Evolutionary conservation across 2,113 vertebrate genomes (phyloP), one percentile per base, ranked within the genome.

Genomic region (Entomyzon cyanotis): DNA sequence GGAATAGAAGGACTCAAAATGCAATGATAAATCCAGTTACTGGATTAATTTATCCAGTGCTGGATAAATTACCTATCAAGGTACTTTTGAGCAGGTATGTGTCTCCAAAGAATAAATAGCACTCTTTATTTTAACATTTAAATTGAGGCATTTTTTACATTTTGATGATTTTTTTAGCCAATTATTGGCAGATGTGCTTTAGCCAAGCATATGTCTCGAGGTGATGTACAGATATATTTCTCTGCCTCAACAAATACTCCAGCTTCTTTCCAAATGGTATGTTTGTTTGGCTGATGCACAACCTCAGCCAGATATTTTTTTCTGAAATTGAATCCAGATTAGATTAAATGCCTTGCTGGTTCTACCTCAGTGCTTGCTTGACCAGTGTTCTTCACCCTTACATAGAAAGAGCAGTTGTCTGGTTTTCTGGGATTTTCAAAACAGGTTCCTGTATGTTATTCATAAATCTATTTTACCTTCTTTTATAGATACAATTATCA

Each of bases 241-340:
- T 79, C 68, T 88, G 83, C 73, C 53, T 69, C 63, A 85, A 60
- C 63, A 93, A 88, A 71, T 90, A 87, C 94, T 94, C 84, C 80
- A 87, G 70, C 94, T 95, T 89, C 88, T 75, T 97, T 96, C 90
- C 86, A 95, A 91, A 76, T 94, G 67, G 77, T 79, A 49, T 93
- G 60, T 96, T 97, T 94, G 87, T 95, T 97, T 96, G 89, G 96
- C 91, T 96, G 84, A 89, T 87, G 70, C 39, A 93, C 6, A 5
- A 35, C 46, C 35, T 87, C 64, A 78, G 31, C 65, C 59, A 90
- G 55, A 67, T 73, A 73, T 86, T 86, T 65, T 65, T 42, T 96
- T 73, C 49, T 84, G 88, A 95, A 93, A 87, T 60, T 95, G 71
- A 96, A 97, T 97, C 80, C 95, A 86, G 75, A 94, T 92, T 53